Evolutionary conservation across 2,797 vertebrate species (phyloP), one percentile per base, ranked within the genome.

Genomic region (Momotus momota): DNA sequence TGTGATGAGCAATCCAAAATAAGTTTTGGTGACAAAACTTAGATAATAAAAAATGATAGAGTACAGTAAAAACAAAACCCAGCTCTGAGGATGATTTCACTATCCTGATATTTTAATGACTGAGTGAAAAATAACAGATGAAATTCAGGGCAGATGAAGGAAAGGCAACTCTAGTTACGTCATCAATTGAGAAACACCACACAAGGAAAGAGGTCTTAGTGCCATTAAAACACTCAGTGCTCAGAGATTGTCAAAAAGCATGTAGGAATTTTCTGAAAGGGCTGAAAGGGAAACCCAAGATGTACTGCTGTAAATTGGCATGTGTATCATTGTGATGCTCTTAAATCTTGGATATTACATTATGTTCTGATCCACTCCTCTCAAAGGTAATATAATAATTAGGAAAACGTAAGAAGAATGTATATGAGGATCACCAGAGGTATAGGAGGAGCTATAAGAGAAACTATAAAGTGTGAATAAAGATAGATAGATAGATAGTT

Each of bases 241-340:
- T 73, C 61, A 64, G 72, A 73, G 19, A 5, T 35, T 73, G 55
- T 51, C 29, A 79, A 73, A 94, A 69, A 70, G 1, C 35, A 29
- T 10, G 7, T 23, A 67, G 27, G 7, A 70, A 48, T 86, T 88
- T 86, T 84, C 22, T 91, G 49, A 33, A 75, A 57, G 10, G 22
- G 25, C 67, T 5, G 8, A 52, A 61, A 83, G 3, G 2, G 8
- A 48, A 78, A 57, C 48, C 7, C 10, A 78, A 67, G 41, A 80
- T 77, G 3, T 14, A 26, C 15, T 49, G 41, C 8, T 73, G 6
- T 73, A 49, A 66, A 2, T 45, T 0, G 0, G 18, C 18, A 35
- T 70, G 29, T 23, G 15, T 46, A 19, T 33, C 27, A 88, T 64
- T 65, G 21, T 86, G 54, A 7, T n/a, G 7, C 13, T 35, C 33